Evolutionary conservation across 2,888 invertebrate genomes (phyloP).

Genomic region (Molorchus minor): DNA sequence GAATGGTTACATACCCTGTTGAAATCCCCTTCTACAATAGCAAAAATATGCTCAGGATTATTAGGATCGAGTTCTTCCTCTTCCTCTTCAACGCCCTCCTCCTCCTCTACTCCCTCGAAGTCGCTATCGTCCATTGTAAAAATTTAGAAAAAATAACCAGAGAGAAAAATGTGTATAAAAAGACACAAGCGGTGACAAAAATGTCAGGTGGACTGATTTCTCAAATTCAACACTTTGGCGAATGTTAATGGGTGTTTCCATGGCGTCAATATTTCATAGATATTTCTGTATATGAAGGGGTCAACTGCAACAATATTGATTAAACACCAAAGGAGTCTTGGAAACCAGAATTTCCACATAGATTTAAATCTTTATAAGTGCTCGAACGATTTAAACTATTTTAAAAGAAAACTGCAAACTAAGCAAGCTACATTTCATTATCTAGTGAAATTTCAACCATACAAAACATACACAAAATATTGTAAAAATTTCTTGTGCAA

Average conservation of each 20-base stretch:
- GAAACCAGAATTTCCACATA: too few relatives aligned
- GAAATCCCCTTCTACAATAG: slow-evolving; percentile 57
- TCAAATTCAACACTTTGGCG: not conserved
- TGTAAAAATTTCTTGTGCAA: too few relatives aligned
- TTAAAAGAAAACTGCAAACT: too few relatives aligned
- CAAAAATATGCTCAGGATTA: slow-evolving; percentile 59
- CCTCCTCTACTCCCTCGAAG: slow-evolving; percentile 51
- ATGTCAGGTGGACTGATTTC: not conserved
- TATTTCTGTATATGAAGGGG: too few relatives aligned
- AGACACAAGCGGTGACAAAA: slow-evolving; percentile 1
- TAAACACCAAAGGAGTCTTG: too few relatives aligned
- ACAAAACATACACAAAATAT: too few relatives aligned
- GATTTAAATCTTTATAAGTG: too few relatives aligned
- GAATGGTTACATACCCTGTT: slow-evolving; percentile 57
- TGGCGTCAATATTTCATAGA: slow-evolving; percentile 16
- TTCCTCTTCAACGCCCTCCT: slow-evolving; percentile 50
- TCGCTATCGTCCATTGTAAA: slow-evolving; percentile 56
- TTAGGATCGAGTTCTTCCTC: slow-evolving; percentile 55
- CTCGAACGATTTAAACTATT: too few relatives aligned
- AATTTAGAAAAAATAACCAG: slow-evolving; percentile 23
- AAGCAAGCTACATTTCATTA: too few relatives aligned
- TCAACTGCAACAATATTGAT: too few relatives aligned
- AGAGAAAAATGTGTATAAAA: not conserved
- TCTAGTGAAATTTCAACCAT: too few relatives aligned
- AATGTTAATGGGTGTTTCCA: slow-evolving; percentile 13